Evolutionary conservation across 2,888 invertebrate genomes (phyloP).

Genomic region (Barypeithes pellucidus): DNA sequence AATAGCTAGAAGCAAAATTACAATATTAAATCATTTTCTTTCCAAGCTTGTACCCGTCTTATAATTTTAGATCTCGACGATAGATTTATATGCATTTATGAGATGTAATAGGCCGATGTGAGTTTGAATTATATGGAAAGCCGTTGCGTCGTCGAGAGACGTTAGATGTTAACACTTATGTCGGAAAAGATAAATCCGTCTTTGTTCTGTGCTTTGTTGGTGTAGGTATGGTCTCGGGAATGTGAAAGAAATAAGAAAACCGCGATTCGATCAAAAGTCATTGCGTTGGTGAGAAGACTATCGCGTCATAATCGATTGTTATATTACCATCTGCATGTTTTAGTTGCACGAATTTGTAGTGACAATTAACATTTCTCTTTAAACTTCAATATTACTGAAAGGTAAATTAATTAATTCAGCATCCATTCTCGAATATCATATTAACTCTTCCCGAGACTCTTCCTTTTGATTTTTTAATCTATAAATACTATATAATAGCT

Average conservation of each 20-base stretch:
- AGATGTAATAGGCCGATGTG: conserved; percentile 9
- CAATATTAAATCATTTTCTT: conserved; percentile 18
- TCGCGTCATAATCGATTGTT: background rate
- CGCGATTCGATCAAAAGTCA: background rate
- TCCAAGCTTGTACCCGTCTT: background rate
- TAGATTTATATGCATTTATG: conserved; percentile 22
- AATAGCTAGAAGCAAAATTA: conserved; percentile 5
- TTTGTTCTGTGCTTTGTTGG: conserved; percentile 8
- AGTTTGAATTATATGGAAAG: conserved; percentile 10
- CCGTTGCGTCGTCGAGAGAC: background rate
- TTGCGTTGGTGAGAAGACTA: background rate
- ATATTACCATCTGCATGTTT: too few relatives aligned
- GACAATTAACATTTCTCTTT: too few relatives aligned
- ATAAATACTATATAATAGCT: too few relatives aligned
- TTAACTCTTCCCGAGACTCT: too few relatives aligned
- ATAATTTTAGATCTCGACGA: conserved; percentile 15
- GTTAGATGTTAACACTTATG: conserved; percentile 18
- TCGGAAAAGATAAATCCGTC: conserved; percentile 8
- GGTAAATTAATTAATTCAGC: too few relatives aligned
- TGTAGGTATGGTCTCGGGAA: background rate
- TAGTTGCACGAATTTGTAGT: too few relatives aligned
- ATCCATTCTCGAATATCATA: too few relatives aligned
- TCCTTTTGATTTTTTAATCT: too few relatives aligned
- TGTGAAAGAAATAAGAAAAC: background rate
- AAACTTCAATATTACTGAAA: too few relatives aligned